A percentile compares a stretch with the other conserved stretches of the same genome.
Conservation (phyloP, 92 coral and sea anemone genomes). For the Bergia sp. region DNA sequence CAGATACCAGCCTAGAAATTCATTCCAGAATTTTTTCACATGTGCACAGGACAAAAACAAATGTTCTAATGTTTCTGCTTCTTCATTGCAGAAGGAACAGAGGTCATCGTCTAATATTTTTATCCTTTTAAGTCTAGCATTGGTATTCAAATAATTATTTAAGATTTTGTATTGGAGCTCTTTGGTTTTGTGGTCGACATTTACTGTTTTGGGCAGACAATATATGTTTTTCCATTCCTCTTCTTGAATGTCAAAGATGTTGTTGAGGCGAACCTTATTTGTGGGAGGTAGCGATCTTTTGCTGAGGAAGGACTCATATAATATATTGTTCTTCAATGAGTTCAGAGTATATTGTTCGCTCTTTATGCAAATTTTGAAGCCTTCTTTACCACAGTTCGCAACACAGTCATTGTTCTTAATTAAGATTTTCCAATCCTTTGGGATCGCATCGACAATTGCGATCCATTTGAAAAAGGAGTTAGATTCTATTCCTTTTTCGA, state of each 20-base stretch:
- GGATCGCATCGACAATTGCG: constrained; percentile 26
- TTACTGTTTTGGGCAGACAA: background rate
- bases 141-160: no score
- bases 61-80: no score
- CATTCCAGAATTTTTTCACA: no score
- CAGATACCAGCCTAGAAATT: no score
- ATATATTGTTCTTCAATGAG: constrained; percentile 23
- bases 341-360: constrained; percentile 15
- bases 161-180: no score
- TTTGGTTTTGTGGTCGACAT: no score
- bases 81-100: no score
- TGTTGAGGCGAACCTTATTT: constrained; percentile 25
- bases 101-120: no score
- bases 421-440: constrained; percentile 27
- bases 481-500: constrained; percentile 27
- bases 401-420: constrained; percentile 26
- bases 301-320: constrained; percentile 29
- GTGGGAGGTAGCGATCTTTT: constrained; percentile 26
- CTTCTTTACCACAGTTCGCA: constrained; percentile 26
- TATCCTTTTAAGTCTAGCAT: no score
- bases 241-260: constrained; percentile 20
- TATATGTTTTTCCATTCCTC: constrained; percentile 1
- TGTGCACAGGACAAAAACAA: no score
- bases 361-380: constrained; percentile 21
- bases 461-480: constrained; percentile 33